phyloP scores from a whole-genome alignment of 2,888 invertebrate genomes.

The Hypercompe scribonia region DNA sequence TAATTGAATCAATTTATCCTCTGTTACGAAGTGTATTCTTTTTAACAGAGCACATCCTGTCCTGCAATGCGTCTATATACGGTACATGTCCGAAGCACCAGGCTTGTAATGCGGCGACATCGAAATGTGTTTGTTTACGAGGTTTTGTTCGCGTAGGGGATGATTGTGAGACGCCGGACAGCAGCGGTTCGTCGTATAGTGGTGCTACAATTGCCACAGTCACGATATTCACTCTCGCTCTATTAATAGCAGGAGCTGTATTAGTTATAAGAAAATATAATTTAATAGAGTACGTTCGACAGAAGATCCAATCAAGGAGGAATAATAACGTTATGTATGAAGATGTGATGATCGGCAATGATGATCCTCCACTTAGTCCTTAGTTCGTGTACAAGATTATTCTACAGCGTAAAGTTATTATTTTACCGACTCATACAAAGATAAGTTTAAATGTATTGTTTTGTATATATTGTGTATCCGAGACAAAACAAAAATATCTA shows the following conservation, averaged over 20 bases:
- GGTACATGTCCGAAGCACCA: constrained; percentile 68
- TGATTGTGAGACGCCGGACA: constrained; percentile 59
- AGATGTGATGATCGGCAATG: constrained; percentile 86
- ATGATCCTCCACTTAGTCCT: constrained; percentile 82
- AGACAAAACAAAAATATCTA: neutral
- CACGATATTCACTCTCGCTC: constrained; percentile 73
- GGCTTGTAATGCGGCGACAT: constrained; percentile 64
- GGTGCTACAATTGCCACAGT: constrained; percentile 71
- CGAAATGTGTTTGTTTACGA: constrained; percentile 67
- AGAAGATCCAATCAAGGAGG: constrained; percentile 74
- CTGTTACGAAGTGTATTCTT: constrained; percentile 76
- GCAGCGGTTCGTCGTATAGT: constrained; percentile 50
- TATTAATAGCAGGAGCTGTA: constrained; percentile 74
- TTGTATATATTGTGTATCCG: neutral
- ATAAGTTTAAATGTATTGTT: constrained; percentile 37
- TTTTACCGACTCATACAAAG: constrained; percentile 28
- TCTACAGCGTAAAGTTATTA: constrained; percentile 48
- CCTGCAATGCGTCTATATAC: constrained; percentile 72
- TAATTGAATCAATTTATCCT: constrained; percentile 84
- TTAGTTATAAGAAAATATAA: constrained; percentile 80
- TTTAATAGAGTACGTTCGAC: constrained; percentile 74
- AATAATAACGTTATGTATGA: constrained; percentile 82
- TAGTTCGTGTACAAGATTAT: constrained; percentile 60
- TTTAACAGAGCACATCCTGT: constrained; percentile 85
- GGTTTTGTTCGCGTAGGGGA: constrained; percentile 66